Evolutionary conservation across 2,888 invertebrate species (phyloP).

Genomic region (Synergus itoensis): DNA sequence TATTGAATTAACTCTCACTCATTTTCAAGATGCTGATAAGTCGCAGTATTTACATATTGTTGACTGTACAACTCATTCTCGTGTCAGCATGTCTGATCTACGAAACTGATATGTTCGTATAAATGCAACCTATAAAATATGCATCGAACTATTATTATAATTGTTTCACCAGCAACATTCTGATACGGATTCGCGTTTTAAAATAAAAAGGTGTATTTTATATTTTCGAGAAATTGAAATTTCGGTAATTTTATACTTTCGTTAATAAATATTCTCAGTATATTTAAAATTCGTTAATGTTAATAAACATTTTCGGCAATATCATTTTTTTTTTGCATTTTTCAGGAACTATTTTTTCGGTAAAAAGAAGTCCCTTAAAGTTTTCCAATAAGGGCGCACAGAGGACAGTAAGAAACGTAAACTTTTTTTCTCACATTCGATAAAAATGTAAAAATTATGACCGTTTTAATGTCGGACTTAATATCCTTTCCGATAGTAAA

Average conservation of each 20-base stretch:
- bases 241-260: too few relatives aligned
- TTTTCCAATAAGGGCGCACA: not conserved
- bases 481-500: constrained; percentile 11
- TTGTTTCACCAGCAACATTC: not conserved
- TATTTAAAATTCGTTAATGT: too few relatives aligned
- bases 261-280: too few relatives aligned
- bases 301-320: too few relatives aligned
- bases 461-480: constrained; percentile 14
- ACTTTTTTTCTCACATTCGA: constrained; percentile 19
- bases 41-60: constrained; percentile 35
- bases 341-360: too few relatives aligned
- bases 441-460: constrained; percentile 29
- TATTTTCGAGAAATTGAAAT: too few relatives aligned
- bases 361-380: too few relatives aligned
- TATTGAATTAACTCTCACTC: constrained; percentile 34
- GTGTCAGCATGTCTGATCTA: constrained; percentile 31
- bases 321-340: too few relatives aligned
- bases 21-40: constrained; percentile 36
- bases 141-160: constrained; percentile 21
- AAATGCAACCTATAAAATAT: constrained; percentile 22
- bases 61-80: constrained; percentile 42
- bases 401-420: not conserved
- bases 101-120: constrained; percentile 22
- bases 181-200: too few relatives aligned
- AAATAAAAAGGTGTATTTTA: too few relatives aligned